Base-by-base conservation (phyloP, 2,888 invertebrate species). In the Campoplex capitator region DNA sequence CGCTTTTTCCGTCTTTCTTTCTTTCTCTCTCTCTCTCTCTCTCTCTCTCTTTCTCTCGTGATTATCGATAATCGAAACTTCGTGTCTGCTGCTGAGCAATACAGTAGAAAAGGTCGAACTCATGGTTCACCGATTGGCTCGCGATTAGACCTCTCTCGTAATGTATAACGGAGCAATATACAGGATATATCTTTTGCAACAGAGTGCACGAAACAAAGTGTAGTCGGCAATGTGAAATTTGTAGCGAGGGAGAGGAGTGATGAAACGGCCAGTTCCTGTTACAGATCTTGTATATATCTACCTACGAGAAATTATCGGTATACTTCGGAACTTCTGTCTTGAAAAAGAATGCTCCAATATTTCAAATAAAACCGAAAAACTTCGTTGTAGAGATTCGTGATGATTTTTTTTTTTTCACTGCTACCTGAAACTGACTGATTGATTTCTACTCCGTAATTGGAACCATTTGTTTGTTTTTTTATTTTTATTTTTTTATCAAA, bases 61-160 rank as follows among this genome's bases (percentile, higher is more conserved):
- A 87, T 87, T 87, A 87, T 87, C 87, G 87, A 83, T 87, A 87
- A 87, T 87, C 87, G 87, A 87, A 87, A 87, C 83, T 83, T 79
- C 79, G 78, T 79, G 87, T 85, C 85, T 85, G 83, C 83, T 48
- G 80, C 54, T 38, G 83, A 76, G 76, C 77, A 83, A 71, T 62
- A 71, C 83, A 77, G 83, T 77, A 58, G 82, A 71, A 79, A 79
- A 75, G 82, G 87, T 83, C 68, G 71, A 45, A 35, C 58, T 77
- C 70, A 58, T 76, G 85, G 87, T 85, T 87, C 87, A 85, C 78
- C 83, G 85, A 85, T 83, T 80, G 83, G 82, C 48, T 77, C 82
- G 70, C 85, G 87, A 87, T 87, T 85, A 87, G 82, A 87, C 79
- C 65, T 80, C 68, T 68, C 76, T 77, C 83, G 76, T 70, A 77